Base-by-base conservation (phyloP, 1,140 invertebrate genomes). In the Ceratina calcarata region DNA sequence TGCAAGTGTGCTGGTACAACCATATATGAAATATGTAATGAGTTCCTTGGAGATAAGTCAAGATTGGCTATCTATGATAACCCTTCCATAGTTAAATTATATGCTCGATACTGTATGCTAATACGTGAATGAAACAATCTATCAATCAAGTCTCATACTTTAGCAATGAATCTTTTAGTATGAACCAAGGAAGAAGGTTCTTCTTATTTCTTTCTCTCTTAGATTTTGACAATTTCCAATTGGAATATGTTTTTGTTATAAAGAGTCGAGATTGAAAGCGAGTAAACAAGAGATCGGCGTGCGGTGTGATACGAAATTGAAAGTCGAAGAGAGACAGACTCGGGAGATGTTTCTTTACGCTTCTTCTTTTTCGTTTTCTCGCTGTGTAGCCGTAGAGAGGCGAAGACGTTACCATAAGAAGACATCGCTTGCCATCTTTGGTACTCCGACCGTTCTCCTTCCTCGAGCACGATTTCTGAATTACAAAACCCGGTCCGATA, bases 371-470 rank as follows among this genome's bases (percentile, higher is more conserved):
- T 87, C 71, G 84, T 87, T 87, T 85, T 57, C 24, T 37, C 18
- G 65, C 78, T 53, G 61, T 55, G 68, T 69, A 60, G 64, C n/a
- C 55, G 55, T 74, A 79, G 74, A 86, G 79, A 80, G 71, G 77
- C 89, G 86, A 90, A 87, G 89, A 90, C 89, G 89, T 81, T 91
- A 91, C 90, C 90, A 91, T 91, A 91, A 90, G 89, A 88, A 89
- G 90, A 89, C 88, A 91, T 91, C 89, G 88, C 82, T 86, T 81
- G 86, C 84, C 87, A 88, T 90, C 81, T 85, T 81, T 83, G 81
- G 81, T 78, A 62, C 71, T 67, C 16, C 51, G 15, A 53, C 70
- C 45, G 62, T 74, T 82, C 61, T 78, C 67, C 66, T 65, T 61
- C 37, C 65, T 22, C 60, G 57, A 45, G 45, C 79, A 24, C 68